Percentiles rank a stretch among this genome's conserved stretches.
These are phyloP conservation scores for Candoia aspera DNA, from an alignment of 2,113 vertebrate genomes.

Conservation along the genomic window DNA sequence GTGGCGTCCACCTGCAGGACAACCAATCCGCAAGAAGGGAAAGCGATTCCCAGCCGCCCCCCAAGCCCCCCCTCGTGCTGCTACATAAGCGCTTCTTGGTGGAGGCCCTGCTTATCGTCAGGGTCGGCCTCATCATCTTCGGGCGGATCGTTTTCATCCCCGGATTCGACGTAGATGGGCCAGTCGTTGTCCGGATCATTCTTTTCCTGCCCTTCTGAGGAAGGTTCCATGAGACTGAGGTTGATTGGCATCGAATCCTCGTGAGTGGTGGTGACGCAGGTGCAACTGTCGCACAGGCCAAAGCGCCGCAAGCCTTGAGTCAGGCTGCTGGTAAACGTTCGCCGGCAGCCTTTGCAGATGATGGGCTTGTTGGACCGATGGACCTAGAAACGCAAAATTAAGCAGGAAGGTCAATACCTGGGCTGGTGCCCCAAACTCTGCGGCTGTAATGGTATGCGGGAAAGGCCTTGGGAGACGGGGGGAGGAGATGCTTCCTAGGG, in stretches of 20 bases:
- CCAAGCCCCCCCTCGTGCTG: not conserved
- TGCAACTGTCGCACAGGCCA: constrained; percentile 92
- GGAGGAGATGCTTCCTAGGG: no score
- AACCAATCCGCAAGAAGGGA: not conserved
- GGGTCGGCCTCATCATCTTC: constrained; percentile 74
- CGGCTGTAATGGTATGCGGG: no score
- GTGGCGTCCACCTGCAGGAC: not conserved
- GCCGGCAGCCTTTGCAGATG: constrained; percentile 92
- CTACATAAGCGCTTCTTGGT: constrained; percentile 74
- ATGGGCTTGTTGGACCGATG: constrained; percentile 93
- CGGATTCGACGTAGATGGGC: constrained; percentile 93
- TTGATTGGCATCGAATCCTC: constrained; percentile 81
- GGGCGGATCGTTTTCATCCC: constrained; percentile 82
- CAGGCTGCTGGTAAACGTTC: constrained; percentile 86
- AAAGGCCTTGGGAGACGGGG: no score
- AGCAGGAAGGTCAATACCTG: not conserved
- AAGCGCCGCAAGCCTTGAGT: constrained; percentile 87
- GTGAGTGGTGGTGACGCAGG: constrained; percentile 87
- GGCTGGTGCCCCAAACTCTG: not conserved
- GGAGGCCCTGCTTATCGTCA: constrained; percentile 77
- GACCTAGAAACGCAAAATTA: constrained; percentile 74
- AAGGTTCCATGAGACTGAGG: constrained; percentile 75
- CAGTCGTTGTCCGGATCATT: constrained; percentile 82
- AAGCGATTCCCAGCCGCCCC: not conserved
- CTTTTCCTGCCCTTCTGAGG: constrained; percentile 80